Base-by-base conservation (phyloP, 2,113 vertebrate species). In the Ailurus styani region DNA sequence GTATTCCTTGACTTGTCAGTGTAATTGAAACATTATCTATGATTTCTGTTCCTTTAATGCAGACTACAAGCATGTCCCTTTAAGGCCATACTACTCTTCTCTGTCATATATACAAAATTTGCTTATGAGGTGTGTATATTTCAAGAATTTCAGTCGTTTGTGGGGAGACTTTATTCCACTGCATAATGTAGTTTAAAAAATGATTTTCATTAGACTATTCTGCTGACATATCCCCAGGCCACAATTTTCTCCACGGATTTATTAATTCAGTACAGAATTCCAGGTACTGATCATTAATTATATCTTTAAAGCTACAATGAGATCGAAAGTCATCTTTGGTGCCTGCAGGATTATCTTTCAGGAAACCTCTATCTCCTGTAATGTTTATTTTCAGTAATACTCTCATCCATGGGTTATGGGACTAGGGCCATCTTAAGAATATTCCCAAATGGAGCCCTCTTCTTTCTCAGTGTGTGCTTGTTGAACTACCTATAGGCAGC, bases 21-120 rank as follows among this genome's bases (percentile, higher is more conserved):
- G 17, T 96, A 96, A 95, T 82, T 96, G 96, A 96, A 96, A 93
- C 75, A 87, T 90, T 93, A 84, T 68, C 97, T 98, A 2, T 95
- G 90, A 96, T 97, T 97, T 97, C 91, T 95, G 31, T 96, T 84
- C 64, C 66, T 96, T 92, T 77, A 90, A 57, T 37, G 42, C 47
- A 81, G 55, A 87, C 37, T 21, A 15, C 2, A 23, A 47, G 50
- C 27, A 17, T 27, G 88, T 93, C 40, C 21, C 54, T 96, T 91
- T 91, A 57, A 91, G 82, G 77, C 78, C 88, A n/a, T 12, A 40
- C 47, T 8, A 52, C 42, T 86, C 50, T 86, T 66, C 29, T 78
- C 21, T 78, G 42, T 45, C 17, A 6, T 6, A 7, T 45, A 31
- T 73, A 3, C 27, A 45, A 83, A 95, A 81, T 81, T 96, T 94